Conservation (phyloP, 1,140 invertebrate species). For the Drosophila eugracilis region DNA sequence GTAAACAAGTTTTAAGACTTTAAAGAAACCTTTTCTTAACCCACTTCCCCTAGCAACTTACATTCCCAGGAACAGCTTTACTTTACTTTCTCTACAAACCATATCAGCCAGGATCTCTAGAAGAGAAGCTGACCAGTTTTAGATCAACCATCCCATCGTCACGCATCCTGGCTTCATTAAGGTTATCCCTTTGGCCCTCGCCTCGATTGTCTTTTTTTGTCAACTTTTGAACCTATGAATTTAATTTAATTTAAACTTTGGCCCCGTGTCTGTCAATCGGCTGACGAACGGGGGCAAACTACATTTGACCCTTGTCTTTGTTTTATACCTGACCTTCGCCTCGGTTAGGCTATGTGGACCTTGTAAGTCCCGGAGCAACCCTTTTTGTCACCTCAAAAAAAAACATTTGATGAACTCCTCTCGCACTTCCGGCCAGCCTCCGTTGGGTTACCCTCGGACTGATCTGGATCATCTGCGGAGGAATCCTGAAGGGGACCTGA, state of each 20-base stretch:
- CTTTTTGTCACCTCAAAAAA: slow-evolving; percentile 82
- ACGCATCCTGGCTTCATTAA: slow-evolving; percentile 63
- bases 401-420: slow-evolving; percentile 74
- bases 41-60: background rate
- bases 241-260: slow-evolving; percentile 82
- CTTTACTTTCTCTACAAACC: slow-evolving; percentile 20
- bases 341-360: slow-evolving; percentile 25
- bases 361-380: slow-evolving; percentile 65
- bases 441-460: slow-evolving; percentile 16
- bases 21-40: too few species aligned
- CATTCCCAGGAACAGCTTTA: slow-evolving; percentile 16
- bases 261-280: slow-evolving; percentile 63
- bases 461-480: slow-evolving; percentile 28
- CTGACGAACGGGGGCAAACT: slow-evolving; percentile 27
- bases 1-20: background rate
- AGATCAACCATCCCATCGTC: slow-evolving; percentile 40
- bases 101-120: slow-evolving; percentile 37
- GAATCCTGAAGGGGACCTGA: slow-evolving; percentile 46
- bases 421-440: slow-evolving; percentile 63
- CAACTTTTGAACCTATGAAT: slow-evolving; percentile 77
- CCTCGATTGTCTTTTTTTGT: slow-evolving; percentile 19
- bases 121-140: slow-evolving; percentile 37
- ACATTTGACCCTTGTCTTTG: slow-evolving; percentile 73
- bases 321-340: slow-evolving; percentile 73
- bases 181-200: slow-evolving; percentile 6